Conservation (phyloP, 2,888 invertebrate genomes). For the Torymus tubicola region DNA sequence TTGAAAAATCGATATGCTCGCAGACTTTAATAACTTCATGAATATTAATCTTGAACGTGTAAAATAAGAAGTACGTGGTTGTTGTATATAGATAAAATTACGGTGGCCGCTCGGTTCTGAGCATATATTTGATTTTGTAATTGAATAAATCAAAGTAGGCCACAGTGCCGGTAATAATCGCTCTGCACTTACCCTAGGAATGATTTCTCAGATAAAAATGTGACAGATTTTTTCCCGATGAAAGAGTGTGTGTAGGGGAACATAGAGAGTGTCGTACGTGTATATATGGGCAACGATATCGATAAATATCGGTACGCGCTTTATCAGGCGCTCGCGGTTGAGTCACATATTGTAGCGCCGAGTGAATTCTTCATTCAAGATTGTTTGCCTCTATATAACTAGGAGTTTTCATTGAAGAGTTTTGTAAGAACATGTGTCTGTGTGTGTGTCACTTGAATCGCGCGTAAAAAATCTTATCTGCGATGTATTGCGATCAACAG, state of each 20-base stretch:
- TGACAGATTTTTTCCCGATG: neutral
- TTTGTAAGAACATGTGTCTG: neutral
- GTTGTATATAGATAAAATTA: too few relatives aligned
- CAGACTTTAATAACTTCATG: too few relatives aligned
- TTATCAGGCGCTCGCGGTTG: constrained; percentile 28
- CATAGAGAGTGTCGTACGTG: too few relatives aligned
- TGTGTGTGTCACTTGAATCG: neutral
- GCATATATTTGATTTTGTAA: too few relatives aligned
- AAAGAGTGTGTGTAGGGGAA: too few relatives aligned
- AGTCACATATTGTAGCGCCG: constrained; percentile 6
- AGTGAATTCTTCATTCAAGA: constrained; percentile 27
- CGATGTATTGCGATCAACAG: neutral
- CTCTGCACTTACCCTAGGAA: neutral
- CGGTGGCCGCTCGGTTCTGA: too few relatives aligned
- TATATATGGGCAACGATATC: neutral
- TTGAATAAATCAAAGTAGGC: too few relatives aligned
- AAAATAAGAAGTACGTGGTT: too few relatives aligned
- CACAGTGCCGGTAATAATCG: too few relatives aligned
- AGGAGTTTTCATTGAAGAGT: constrained; percentile 19
- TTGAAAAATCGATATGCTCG: too few relatives aligned
- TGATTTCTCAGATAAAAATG: constrained; percentile 7
- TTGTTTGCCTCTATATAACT: neutral
- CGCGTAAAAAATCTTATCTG: constrained; percentile 12
- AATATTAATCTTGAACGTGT: too few relatives aligned
- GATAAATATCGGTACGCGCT: constrained; percentile 26